Conservation (phyloP, 2,797 vertebrate species). For the Poeciliopsis presidionis region DNA sequence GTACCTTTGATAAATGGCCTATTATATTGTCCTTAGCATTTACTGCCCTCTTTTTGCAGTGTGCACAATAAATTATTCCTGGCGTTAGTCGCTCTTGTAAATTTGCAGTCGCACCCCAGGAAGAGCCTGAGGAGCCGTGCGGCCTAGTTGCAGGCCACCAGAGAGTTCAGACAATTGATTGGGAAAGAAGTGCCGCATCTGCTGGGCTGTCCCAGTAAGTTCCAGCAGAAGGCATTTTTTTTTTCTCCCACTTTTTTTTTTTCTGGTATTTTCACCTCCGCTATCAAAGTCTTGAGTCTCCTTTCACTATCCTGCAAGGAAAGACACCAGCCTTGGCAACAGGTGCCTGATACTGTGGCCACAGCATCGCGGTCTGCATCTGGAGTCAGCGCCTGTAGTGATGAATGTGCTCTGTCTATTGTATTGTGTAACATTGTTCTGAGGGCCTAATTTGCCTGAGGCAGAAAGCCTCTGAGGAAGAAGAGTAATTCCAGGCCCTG, state of each 20-base stretch:
- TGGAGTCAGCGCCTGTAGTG: constrained; percentile 32
- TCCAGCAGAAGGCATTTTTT: constrained; percentile 18
- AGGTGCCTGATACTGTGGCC: constrained; percentile 32
- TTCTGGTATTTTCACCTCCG: constrained; percentile 29
- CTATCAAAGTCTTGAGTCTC: constrained; percentile 27
- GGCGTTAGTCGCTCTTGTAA: constrained; percentile 43
- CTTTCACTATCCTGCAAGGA: constrained; percentile 14
- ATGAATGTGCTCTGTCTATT: constrained; percentile 54
- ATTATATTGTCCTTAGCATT: constrained; percentile 63
- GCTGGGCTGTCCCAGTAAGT: constrained; percentile 35
- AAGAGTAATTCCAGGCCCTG: constrained; percentile 48
- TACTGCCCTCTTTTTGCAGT: constrained; percentile 51
- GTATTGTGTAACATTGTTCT: constrained; percentile 50
- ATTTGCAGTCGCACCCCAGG: constrained; percentile 50
- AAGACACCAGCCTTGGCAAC: constrained; percentile 41
- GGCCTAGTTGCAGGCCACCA: constrained; percentile 50
- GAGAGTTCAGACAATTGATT: constrained; percentile 55
- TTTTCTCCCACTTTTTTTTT: background rate
- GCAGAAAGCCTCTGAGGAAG: constrained; percentile 47
- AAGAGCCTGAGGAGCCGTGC: constrained; percentile 45
- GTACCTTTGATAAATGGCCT: constrained; percentile 62
- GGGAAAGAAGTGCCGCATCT: constrained; percentile 36
- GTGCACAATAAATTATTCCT: constrained; percentile 60
- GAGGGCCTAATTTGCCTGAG: constrained; percentile 55
- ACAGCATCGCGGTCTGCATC: constrained; percentile 31